Base-by-base conservation (phyloP, 2,888 invertebrate species). In the Chrysina gloriosa region DNA sequence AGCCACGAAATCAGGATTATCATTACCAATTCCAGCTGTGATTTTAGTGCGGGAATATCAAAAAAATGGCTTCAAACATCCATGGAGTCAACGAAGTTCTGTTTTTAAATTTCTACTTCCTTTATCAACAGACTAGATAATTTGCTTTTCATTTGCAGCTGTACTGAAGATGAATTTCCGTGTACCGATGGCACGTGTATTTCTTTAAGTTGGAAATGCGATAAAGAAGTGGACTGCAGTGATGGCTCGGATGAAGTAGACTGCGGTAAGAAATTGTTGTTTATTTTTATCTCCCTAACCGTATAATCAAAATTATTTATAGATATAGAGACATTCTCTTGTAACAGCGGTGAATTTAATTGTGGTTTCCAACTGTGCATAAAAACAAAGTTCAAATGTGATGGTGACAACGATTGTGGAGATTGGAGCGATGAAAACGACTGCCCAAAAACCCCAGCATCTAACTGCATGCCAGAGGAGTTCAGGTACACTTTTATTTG, bases 401-500 rank as follows among this genome's bases (percentile, higher is more conserved):
- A 95, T 74, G 92, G 92, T 0, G 93, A 94, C 77, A 92, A 94
- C 77, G 94, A 95, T 78, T 95, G 95, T 76, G 93, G 92, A 0
- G 95, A 95, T 78, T 92, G 92, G 90, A 93, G 92, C 63, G 95
- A 95, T 77, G 95, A 95, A 78, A 90, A 92, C 76, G 88, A 90
- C 70, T 95, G 95, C 76, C 89, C 89, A 0, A 84, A 88, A 72
- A 87, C 88, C 0, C 75, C 78, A 16, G 88, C 89, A 29, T 19
- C 58, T 0, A 89, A 86, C 73, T 93, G 93, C 76, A 89, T 87
- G 39, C 82, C 87, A 2, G 90, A 89, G 70, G 92, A 93, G 78
- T 93, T 89, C 79, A 91, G 89, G 91, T 91, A 82, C n/a, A n/a
- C n/a, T n/a, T n/a, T n/a, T n/a, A n/a, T n/a, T n/a, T n/a, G n/a